Percentiles rank a stretch among this genome's conserved stretches.
These are phyloP conservation scores for Melieria omissa DNA, from an alignment of 2,888 invertebrate genomes.

Conservation along the genomic window DNA sequence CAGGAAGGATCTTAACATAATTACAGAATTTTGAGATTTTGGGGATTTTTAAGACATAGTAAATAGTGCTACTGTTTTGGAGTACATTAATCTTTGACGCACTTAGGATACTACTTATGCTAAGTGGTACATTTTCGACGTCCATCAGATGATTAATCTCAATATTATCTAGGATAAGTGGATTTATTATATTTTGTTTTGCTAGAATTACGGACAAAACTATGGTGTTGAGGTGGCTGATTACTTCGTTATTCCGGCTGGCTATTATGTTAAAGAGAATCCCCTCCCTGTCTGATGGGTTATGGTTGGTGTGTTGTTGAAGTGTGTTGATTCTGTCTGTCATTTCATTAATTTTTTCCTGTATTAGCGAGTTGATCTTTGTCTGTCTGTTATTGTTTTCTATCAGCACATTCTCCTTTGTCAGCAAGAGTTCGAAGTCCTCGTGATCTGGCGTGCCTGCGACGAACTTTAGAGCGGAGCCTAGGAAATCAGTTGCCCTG, in stretches of 20 bases:
- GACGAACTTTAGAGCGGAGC: too few species aligned
- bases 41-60: constrained; percentile 5
- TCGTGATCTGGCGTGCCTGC: constrained; percentile 16
- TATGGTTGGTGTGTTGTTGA: neutral
- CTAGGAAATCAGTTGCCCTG: too few species aligned
- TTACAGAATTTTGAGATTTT: neutral
- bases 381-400: constrained; percentile 18
- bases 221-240: neutral
- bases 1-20: neutral
- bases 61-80: neutral
- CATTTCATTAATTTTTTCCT: constrained; percentile 12
- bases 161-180: neutral
- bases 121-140: neutral
- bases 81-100: too few species aligned
- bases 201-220: neutral
- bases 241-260: constrained; percentile 3
- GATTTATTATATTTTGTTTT: neutral
- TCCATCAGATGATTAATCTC: neutral
- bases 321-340: neutral
- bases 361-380: constrained; percentile 11
- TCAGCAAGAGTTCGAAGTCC: constrained; percentile 10
- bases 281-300: neutral
- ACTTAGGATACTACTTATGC: neutral
- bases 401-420: constrained; percentile 12
- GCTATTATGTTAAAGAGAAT: neutral